phyloP scores from a whole-genome alignment of 2,113 vertebrate species.

The Tupaia chinensis region DNA sequence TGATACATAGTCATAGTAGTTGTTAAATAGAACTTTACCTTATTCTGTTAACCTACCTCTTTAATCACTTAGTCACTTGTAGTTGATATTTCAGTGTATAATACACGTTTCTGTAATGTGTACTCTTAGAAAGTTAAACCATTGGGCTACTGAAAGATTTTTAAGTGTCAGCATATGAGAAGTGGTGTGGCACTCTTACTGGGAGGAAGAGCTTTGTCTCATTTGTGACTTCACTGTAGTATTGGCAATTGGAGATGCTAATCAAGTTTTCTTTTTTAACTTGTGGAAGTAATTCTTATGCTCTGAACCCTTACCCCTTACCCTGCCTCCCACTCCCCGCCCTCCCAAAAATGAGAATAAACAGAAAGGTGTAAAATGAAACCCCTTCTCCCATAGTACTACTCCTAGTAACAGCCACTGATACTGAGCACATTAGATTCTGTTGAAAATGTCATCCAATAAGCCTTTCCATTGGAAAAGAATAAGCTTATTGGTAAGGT shows the following conservation, averaged over 20 bases:
- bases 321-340: too few species aligned
- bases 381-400: neutral
- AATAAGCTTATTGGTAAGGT: neutral
- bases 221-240: neutral
- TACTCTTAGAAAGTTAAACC: neutral
- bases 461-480: neutral
- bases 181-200: neutral
- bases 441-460: neutral
- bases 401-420: neutral
- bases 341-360: neutral
- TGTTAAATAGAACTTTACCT: neutral
- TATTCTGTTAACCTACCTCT: neutral
- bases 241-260: neutral
- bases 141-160: neutral
- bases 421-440: neutral
- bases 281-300: neutral
- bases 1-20: neutral
- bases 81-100: neutral
- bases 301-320: too few species aligned
- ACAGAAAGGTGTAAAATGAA: neutral
- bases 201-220: neutral
- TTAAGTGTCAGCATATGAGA: neutral
- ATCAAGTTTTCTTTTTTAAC: constrained; percentile 18
- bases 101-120: neutral
- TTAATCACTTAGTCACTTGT: neutral